phyloP scores from a whole-genome alignment of 2,797 vertebrate species.

The Leptoclinus maculatus region DNA sequence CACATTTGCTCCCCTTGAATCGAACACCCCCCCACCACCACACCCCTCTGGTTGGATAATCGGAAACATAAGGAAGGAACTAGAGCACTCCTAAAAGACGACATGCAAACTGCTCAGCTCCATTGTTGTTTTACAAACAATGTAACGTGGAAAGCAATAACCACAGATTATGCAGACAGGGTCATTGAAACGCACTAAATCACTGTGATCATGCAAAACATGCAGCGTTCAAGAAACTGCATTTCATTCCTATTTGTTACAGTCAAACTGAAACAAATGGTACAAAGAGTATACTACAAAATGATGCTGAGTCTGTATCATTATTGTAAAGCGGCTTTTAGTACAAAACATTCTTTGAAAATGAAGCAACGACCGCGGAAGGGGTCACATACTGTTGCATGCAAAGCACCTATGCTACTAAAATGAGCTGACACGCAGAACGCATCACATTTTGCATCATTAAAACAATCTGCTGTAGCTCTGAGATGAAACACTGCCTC shows the following conservation, averaged over 20 bases:
- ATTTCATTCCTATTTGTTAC: conserved; percentile 27
- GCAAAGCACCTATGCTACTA: background rate
- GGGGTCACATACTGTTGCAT: background rate
- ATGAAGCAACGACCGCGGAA: background rate
- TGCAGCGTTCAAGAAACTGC: background rate
- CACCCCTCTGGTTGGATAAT: conserved; percentile 13
- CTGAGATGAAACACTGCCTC: conserved; percentile 3
- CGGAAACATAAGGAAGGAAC: conserved; percentile 17
- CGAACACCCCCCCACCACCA: background rate
- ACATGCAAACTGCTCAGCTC: background rate
- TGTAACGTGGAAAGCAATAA: background rate
- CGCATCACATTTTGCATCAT: background rate
- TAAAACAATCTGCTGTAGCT: background rate
- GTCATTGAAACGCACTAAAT: conserved; percentile 5
- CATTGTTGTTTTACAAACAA: conserved; percentile 20
- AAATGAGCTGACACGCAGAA: background rate
- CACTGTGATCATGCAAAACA: conserved; percentile 1
- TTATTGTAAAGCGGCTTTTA: background rate
- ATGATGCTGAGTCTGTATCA: background rate
- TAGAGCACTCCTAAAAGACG: background rate
- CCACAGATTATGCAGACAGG: conserved; percentile 1
- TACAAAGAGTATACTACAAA: background rate
- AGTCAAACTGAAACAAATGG: conserved; percentile 13
- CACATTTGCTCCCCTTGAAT: conserved; percentile 10
- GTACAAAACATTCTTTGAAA: background rate